Conservation (phyloP, 2,888 invertebrate species). For the Cactoblastis cactorum region DNA sequence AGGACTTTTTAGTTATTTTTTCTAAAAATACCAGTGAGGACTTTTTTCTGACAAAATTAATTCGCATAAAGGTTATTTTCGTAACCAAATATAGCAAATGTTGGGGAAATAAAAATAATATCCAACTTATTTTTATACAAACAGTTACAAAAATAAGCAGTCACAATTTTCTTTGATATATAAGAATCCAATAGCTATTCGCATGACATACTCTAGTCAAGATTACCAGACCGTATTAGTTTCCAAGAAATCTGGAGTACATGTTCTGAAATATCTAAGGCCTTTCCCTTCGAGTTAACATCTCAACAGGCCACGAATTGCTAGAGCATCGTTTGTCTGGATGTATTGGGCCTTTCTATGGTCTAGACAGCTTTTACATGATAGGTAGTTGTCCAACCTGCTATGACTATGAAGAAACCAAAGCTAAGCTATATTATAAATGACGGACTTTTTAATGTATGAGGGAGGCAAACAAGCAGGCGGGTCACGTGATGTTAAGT, state of each 20-base stretch:
- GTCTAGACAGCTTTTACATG: conserved; percentile 41
- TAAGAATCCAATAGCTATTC: neutral
- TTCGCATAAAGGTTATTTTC: too few species aligned
- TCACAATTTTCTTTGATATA: neutral
- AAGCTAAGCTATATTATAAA: neutral
- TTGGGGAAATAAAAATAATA: too few species aligned
- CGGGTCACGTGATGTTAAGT: too few species aligned
- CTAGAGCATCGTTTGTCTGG: conserved; percentile 8
- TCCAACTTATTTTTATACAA: too few species aligned
- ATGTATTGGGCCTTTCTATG: neutral
- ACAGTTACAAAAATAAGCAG: too few species aligned
- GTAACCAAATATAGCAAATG: too few species aligned
- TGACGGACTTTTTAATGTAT: too few species aligned
- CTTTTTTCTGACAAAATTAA: too few species aligned
- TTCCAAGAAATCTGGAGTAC: conserved; percentile 4
- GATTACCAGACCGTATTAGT: neutral
- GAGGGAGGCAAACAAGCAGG: too few species aligned
- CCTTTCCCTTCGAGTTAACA: conserved; percentile 4
- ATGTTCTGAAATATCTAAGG: conserved; percentile 4
- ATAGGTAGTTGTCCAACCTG: conserved; percentile 41
- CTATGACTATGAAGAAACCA: conserved; percentile 28
- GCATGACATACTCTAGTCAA: neutral
- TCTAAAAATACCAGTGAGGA: too few species aligned
- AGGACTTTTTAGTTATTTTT: too few species aligned
- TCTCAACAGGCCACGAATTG: conserved; percentile 9